Base-by-base conservation (phyloP, 2,113 vertebrate species). In the Cryptotis parvus region DNA sequence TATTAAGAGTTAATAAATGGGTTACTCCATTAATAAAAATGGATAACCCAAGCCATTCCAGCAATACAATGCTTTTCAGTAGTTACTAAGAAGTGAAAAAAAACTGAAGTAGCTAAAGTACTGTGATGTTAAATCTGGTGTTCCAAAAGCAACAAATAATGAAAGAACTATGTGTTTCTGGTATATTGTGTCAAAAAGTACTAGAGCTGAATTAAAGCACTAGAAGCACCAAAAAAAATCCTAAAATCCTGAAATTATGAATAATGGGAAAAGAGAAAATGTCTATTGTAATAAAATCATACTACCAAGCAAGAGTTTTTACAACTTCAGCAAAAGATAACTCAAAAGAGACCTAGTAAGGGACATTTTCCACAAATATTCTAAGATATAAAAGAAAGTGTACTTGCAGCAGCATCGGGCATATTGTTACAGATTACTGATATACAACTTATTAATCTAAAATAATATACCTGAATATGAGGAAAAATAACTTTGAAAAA, bases 71-170 rank as follows among this genome's bases (percentile, higher is more conserved):
- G 37, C 24, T 9, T 52, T 86, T 84, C 16, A 74, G 10, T 41
- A 89, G 8, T 20, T 86, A 1, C 5, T 68, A 87, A 94, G 2
- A 20, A 74, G 9, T 84, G 31, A 61, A 7, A 72, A 69, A 16
- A 89, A 4, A 68, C 1, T 78, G 10, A 3, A 70, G 6, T 10
- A 69, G 6, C 55, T 16, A 52, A 72, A 16, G 7, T 24, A 6
- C 11, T 82, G 0, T 79, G 31, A 63, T 82, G 87, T 78, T 78
- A 79, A 79, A 83, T 68, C 20, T 9, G 87, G 1, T 81, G 15
- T 49, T 58, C 10, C n/a, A 87, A 92, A 63, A 83, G 29, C 43
- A 88, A 88, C 37, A 79, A n/a, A 31, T 94, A 83, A 74, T 72
- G 76, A 92, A 81, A 89, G 27, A 89, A 43, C 22, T 55, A 63